Conservation (phyloP, 2,888 invertebrate species). For the Mesodorylaimus sp. region DNA sequence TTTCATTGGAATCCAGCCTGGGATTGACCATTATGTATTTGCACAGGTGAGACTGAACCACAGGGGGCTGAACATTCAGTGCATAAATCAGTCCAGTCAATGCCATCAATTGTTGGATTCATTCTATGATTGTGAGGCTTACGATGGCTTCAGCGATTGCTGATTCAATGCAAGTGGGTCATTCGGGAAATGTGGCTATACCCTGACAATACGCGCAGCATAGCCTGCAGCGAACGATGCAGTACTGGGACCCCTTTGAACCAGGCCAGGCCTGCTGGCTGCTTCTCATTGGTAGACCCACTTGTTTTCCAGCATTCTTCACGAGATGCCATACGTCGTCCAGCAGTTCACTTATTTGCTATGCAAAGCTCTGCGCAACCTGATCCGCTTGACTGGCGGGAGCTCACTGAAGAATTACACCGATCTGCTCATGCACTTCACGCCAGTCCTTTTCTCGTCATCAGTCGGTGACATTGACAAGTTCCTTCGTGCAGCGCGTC, state of each 20-base stretch:
- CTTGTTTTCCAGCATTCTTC: conserved; percentile 10
- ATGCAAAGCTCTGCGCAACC: conserved; percentile 10
- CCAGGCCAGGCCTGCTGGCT: background rate
- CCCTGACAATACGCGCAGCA: no score
- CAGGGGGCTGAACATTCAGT: no score
- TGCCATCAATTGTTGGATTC: no score
- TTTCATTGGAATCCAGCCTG: conserved; percentile 11
- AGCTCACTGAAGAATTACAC: conserved; percentile 13
- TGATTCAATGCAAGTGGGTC: no score
- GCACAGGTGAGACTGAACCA: conserved; percentile 13
- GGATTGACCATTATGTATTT: conserved; percentile 13
- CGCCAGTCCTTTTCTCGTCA: conserved; percentile 15
- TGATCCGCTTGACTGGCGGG: conserved; percentile 12
- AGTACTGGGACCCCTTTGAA: no score
- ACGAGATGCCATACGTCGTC: conserved; percentile 13
- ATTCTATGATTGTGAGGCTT: no score
- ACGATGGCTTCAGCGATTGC: no score
- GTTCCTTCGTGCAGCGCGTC: conserved; percentile 15
- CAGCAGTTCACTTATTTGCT: conserved; percentile 16
- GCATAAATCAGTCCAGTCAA: no score
- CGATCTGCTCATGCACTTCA: conserved; percentile 15
- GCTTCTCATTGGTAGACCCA: background rate
- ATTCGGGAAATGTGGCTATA: no score
- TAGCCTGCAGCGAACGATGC: no score
- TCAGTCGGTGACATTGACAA: conserved; percentile 14